Evolutionary conservation across 2,888 invertebrate species (phyloP), one percentile per base, ranked within the genome.

Genomic region (Eurytoma californica): DNA sequence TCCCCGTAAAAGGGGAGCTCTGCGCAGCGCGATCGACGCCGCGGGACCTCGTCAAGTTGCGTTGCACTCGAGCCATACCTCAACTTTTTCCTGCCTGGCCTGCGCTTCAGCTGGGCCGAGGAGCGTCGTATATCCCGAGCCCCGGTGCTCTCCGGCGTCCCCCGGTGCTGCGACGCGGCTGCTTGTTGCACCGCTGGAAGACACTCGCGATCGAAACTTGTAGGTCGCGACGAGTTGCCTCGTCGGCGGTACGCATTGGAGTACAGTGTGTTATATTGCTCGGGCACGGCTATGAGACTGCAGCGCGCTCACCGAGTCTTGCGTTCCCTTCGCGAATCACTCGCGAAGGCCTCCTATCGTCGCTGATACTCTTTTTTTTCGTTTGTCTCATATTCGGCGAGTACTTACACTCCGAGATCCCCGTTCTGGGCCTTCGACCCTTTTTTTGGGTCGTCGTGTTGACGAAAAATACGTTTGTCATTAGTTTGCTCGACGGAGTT

Each of bases 291-390:
- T 55, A 24, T 57, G 74, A 53, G 79, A 79, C 70, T 55, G 79
- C 79, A 79, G 79, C 79, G 79, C 79, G 53, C 79, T 79, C 74
- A 65, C 58, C 51, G 58, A 58, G 18, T 39, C 58, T 53, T 60
- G 70, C 55, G 72, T 72, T 70, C 60, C 24, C 49, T 55, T 72
- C 39, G 60, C 72, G 72, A 77, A 77, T 49, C 58, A 77, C 58
- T 14, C 14, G 49, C 51, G 47, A n/a, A n/a, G 14, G 67, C 4
- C 49, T 76, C 49, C n/a, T 49, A 51, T 65, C 47, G 39, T 57
- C 61, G 18, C 3, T 18, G 58, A 58, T 58, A 24, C 13, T 20
- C 24, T 20, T 20, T 9, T 24, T 18, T 20, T 18, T 13, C 7
- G 2, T 18, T 58, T 16, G n/a, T 55, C 18, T 55, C 9, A 16